Evolutionary conservation across 2,888 invertebrate species (phyloP).

Genomic region (Volucella inflata): DNA sequence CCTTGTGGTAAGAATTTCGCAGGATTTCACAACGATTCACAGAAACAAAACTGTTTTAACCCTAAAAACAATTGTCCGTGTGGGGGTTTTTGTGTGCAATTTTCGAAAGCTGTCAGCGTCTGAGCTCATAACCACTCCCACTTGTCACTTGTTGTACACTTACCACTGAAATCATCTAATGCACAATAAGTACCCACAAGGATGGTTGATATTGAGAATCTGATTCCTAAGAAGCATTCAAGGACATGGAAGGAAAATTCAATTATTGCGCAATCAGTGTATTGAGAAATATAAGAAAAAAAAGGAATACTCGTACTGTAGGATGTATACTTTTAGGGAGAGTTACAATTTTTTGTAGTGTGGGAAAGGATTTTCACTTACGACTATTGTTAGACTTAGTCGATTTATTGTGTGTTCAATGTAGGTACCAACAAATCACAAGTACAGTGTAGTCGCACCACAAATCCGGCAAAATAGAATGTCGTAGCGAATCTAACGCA

Average conservation of each 20-base stretch:
- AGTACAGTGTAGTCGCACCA: conserved; percentile 10
- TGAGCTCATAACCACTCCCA: conserved; percentile 43
- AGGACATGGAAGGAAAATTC: conserved; percentile 43
- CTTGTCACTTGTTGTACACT: neutral
- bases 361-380: conserved; percentile 13
- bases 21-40: conserved; percentile 47
- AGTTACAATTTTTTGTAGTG: conserved; percentile 32
- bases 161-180: conserved; percentile 34
- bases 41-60: conserved; percentile 29
- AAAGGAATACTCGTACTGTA: conserved; percentile 26
- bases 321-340: conserved; percentile 32
- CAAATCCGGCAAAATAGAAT: conserved; percentile 30
- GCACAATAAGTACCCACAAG: conserved; percentile 52
- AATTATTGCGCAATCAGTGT: conserved; percentile 69
- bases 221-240: conserved; percentile 2
- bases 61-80: neutral
- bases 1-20: conserved; percentile 52
- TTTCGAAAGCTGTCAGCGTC: conserved; percentile 52
- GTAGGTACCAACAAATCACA: conserved; percentile 52
- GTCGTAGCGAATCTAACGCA: conserved; percentile 24
- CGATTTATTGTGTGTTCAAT: conserved; percentile 58
- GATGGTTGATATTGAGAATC: conserved; percentile 15
- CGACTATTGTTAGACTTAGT: conserved; percentile 25
- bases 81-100: conserved; percentile 16
- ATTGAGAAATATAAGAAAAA: conserved; percentile 32